Percentiles rank a stretch among this genome's conserved stretches.
These are phyloP conservation scores for Cyanoderma ruficeps DNA, from an alignment of 2,113 vertebrate species.

Conservation along the genomic window DNA sequence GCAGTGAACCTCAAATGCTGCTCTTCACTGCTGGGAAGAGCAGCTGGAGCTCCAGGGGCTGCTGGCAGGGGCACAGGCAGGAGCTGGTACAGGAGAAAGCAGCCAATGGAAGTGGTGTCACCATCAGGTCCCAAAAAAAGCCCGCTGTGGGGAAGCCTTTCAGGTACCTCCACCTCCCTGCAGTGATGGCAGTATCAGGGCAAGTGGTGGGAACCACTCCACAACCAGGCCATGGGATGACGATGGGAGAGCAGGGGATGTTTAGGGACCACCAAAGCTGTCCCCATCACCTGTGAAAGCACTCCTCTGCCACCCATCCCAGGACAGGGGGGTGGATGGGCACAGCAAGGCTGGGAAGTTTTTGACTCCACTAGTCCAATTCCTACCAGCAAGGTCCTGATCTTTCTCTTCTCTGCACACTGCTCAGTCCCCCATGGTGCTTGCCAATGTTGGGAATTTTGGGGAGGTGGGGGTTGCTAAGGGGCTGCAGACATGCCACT, in stretches of 20 bases:
- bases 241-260: neutral
- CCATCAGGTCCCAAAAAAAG: neutral
- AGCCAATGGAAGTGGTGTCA: neutral
- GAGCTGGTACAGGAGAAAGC: neutral
- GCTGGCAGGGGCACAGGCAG: neutral
- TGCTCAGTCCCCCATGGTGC: neutral
- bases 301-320: neutral
- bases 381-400: neutral
- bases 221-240: rapidly evolving
- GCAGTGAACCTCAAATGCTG: neutral
- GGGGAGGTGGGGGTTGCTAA: neutral
- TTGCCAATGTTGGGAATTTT: rapidly evolving
- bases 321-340: rapidly evolving
- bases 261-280: neutral
- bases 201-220: no score
- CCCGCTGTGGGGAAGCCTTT: neutral
- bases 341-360: neutral
- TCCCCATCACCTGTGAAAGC: neutral
- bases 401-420: neutral
- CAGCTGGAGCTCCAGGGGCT: rapidly evolving
- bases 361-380: rapidly evolving
- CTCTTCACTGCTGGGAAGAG: neutral
- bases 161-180: neutral
- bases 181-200: neutral
- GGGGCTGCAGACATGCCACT: neutral